Evolutionary conservation across 2,888 invertebrate genomes (phyloP), one percentile per base, ranked within the genome.

Genomic region (Callimorpha dominula): DNA sequence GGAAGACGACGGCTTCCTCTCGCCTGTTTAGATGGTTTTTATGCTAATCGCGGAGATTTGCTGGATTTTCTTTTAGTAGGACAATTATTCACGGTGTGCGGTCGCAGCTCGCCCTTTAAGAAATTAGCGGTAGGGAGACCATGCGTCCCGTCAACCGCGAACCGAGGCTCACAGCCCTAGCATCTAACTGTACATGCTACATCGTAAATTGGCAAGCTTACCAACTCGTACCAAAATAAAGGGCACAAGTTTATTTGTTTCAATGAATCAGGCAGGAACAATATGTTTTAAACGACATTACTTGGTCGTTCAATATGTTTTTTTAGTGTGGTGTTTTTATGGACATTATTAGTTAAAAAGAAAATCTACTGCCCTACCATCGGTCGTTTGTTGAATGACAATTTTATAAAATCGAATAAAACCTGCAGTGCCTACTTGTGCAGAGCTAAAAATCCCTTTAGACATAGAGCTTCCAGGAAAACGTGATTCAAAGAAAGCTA

Each of bases 11-110:
- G 88, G 90, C 92, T 93, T 94, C 94, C 93, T 90, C 85, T 90
- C 87, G 92, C 85, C 93, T 93, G 94, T 94, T 95, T 94, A 94
- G 94, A 90, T 93, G 94, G 90, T 93, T 95, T 95, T 95, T 95
- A 95, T 95, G 95, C 89, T 95, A 95, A 95, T 95, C 93, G 90
- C 75, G 85, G 89, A 92, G 93, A 94, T 95, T 95, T 92, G 91
- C 92, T 89, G 92, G 91, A 90, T 87, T 93, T 93, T 93, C 92
- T 93, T 93, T 94, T 92, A 90, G 92, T 89, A 87, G 87, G 88
- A 92, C 91, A 91, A 93, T 95, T 95, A 95, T 94, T 95, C 92
- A 94, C 90, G 85, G 88, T 83, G 88, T 83, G 89, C 84, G 87
- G 86, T 81, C 87, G 86, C 87, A 78, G 78, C 76, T 85, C 83